Conservation (phyloP, 2,113 vertebrate genomes). For the Struthidea cinerea region DNA sequence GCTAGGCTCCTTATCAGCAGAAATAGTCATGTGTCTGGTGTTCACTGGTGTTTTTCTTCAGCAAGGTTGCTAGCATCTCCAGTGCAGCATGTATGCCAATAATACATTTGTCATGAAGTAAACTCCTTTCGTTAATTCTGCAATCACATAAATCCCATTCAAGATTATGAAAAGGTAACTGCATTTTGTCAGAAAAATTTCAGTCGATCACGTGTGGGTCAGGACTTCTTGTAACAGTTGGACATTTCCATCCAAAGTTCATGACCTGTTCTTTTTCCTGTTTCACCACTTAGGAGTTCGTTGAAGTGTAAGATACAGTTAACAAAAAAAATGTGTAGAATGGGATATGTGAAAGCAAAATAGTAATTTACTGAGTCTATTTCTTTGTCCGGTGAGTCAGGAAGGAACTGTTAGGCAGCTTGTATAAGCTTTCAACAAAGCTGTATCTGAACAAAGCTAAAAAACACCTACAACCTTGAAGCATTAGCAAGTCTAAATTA, state of each 20-base stretch:
- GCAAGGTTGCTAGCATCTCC: neutral
- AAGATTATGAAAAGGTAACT: neutral
- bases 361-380: neutral
- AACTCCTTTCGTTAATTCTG: neutral
- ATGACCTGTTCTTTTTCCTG: neutral
- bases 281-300: neutral
- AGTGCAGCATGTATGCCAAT: neutral
- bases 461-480: neutral
- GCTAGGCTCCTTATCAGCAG: neutral
- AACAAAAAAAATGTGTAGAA: neutral
- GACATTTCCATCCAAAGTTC: neutral
- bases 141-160: neutral
- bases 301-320: neutral
- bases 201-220: neutral
- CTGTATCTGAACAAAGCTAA: neutral
- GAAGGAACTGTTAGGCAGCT: neutral
- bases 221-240: neutral
- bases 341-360: neutral
- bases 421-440: neutral
- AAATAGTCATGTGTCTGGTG: neutral
- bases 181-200: neutral
- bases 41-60: neutral
- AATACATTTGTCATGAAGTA: neutral
- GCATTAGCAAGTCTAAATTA: neutral
- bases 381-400: neutral